Conservation (phyloP, 1,140 invertebrate genomes). For the Harlomillsia oculata region DNA sequence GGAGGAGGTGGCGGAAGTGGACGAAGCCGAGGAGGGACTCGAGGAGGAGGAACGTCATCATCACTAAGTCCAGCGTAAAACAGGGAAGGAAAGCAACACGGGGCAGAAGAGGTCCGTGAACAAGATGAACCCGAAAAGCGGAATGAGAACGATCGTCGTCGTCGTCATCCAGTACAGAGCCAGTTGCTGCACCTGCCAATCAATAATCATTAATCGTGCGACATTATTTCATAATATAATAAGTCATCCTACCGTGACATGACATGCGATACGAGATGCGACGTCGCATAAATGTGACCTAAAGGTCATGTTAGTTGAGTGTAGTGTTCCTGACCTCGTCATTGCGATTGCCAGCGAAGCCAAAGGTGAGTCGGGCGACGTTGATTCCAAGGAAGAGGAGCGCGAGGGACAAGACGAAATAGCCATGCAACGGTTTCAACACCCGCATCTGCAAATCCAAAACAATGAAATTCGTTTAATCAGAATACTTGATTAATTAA, state of each 20-base stretch:
- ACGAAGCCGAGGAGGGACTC: constrained; percentile 18
- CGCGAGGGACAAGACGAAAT: constrained; percentile 13
- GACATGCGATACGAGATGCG: not conserved
- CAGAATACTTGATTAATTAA: not conserved
- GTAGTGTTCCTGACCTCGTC: not conserved
- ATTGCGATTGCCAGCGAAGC: constrained; percentile 18
- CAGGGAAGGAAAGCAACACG: constrained; percentile 9
- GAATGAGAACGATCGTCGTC: constrained; percentile 18
- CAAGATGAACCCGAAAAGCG: constrained; percentile 15
- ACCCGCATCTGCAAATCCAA: constrained; percentile 5
- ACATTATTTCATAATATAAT: not conserved
- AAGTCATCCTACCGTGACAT: not conserved
- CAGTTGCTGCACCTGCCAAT: constrained; percentile 11
- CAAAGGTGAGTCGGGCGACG: constrained; percentile 4
- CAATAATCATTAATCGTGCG: not conserved
- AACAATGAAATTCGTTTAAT: not conserved
- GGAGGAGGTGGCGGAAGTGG: constrained; percentile 13
- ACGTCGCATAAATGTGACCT: not conserved
- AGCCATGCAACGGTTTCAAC: constrained; percentile 18
- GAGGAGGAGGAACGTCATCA: constrained; percentile 9
- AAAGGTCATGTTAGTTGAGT: not conserved
- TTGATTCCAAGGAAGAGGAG: constrained; percentile 16
- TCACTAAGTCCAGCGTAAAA: constrained; percentile 18
- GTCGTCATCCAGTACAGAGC: constrained; percentile 24
- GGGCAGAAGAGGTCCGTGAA: constrained; percentile 19